Conservation (phyloP, 2,888 invertebrate genomes). For the Siphonodentalium dalli region DNA sequence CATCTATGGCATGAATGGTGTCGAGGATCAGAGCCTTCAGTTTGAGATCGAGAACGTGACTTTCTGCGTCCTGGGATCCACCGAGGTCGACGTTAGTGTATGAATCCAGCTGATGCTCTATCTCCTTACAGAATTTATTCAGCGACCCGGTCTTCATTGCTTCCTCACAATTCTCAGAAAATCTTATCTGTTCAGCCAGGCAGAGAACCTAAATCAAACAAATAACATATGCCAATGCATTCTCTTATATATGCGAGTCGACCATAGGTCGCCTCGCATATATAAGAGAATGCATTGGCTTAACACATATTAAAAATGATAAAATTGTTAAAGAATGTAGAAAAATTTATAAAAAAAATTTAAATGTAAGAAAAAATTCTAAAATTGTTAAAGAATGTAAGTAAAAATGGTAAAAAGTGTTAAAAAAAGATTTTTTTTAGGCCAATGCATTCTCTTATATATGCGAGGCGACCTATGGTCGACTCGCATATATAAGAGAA, state of each 20-base stretch:
- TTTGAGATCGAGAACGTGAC: constrained; percentile 77
- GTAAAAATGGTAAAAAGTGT: too few relatives aligned
- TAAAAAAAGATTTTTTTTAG: too few relatives aligned
- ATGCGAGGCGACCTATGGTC: too few relatives aligned
- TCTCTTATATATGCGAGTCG: not conserved
- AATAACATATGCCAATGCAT: not conserved
- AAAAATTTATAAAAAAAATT: too few relatives aligned
- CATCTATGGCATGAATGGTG: constrained; percentile 86
- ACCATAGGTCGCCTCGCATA: too few relatives aligned
- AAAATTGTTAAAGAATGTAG: too few relatives aligned
- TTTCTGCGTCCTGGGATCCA: constrained; percentile 44
- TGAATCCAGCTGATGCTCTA: constrained; percentile 65
- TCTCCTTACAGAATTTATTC: constrained; percentile 54
- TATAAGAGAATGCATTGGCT: not conserved
- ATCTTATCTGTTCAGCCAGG: constrained; percentile 82
- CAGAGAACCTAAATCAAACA: constrained; percentile 73
- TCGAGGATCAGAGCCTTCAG: constrained; percentile 91
- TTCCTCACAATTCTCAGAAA: constrained; percentile 84
- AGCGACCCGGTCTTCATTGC: constrained; percentile 74
- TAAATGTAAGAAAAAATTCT: too few relatives aligned
- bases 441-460: too few relatives aligned
- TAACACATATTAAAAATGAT: not conserved
- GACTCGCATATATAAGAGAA: too few relatives aligned
- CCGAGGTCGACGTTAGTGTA: constrained; percentile 64
- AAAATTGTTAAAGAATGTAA: too few relatives aligned